These are phyloP conservation scores for Phalacrocorax aristotelis DNA, from an alignment of 2,113 vertebrate genomes.

Conservation along the genomic window DNA sequence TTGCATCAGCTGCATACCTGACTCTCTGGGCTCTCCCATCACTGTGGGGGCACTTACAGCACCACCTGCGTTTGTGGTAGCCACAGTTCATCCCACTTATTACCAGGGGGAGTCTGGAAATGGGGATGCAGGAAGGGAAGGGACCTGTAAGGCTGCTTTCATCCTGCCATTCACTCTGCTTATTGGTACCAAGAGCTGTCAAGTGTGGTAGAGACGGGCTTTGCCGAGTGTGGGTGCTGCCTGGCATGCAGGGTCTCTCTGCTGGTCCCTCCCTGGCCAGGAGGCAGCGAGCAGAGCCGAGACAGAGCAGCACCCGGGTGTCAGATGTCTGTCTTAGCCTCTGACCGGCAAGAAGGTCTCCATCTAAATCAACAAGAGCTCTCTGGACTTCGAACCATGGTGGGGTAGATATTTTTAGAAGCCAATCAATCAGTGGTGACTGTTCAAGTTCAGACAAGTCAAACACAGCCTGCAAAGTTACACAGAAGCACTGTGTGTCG, in stretches of 20 bases:
- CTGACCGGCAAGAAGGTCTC: conserved; percentile 32
- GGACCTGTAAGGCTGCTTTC: neutral
- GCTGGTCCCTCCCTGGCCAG: neutral
- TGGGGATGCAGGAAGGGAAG: neutral
- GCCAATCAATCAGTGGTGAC: conserved; percentile 66
- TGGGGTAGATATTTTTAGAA: conserved; percentile 61
- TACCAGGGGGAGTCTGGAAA: neutral
- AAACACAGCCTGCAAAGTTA: conserved; percentile 63
- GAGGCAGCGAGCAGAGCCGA: neutral
- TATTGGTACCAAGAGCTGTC: accelerated
- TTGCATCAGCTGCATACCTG: neutral
- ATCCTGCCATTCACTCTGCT: neutral
- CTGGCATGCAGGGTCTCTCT: accelerated
- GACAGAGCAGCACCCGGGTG: neutral
- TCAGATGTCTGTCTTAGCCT: conserved; percentile 29
- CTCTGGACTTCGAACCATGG: conserved; percentile 44
- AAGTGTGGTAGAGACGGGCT: neutral
- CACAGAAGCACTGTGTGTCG: conserved; percentile 43
- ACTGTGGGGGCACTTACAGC: neutral
- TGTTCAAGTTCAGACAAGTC: conserved; percentile 68
- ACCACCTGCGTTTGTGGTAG: neutral
- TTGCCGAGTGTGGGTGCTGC: neutral
- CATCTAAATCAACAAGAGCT: conserved; percentile 53
- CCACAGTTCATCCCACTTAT: neutral
- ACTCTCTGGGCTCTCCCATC: neutral